Evolutionary conservation across 2,797 vertebrate species (phyloP), one percentile per base, ranked within the genome.

Genomic region (Sparus aurata): DNA sequence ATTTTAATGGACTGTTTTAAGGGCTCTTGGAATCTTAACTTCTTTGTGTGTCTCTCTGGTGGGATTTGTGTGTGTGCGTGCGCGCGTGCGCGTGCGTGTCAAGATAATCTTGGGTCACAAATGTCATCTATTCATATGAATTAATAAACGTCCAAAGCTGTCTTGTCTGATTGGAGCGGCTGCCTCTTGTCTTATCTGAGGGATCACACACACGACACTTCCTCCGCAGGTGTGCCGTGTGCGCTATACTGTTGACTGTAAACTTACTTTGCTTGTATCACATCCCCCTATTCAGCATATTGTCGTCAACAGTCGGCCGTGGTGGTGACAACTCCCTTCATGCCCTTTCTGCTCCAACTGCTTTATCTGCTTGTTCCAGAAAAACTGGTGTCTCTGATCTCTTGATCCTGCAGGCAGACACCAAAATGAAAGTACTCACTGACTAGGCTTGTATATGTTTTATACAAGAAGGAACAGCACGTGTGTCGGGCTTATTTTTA

Each of bases 121-220:
- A 88, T 87, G 79, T 92, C 90, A 91, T 95, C 83, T 89, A 73
- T 89, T 90, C 92, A 95, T 93, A 76, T 83, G 78, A 94, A 94
- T 91, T 74, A 95, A 94, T 95, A 96, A 95, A 95, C 76, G 74
- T 91, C 86, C 82, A 91, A 91, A 93, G 82, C 69, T 90, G 87
- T 87, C 71, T 75, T 83, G 89, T 92, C 82, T 85, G 55, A 79
- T 53, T 74, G 59, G 65, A 75, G 64, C 25, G 7, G 62, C 55
- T 46, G 71, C 27, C 61, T 86, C 50, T 64, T 60, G 66, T 73
- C 58, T 81, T 64, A 59, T 53, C 60, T 66, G 0, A 67, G 5
- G 15, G 23, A 53, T 60, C n/a, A 64, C 38, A 61, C 8, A 49
- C 67, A 34, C 57, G 6, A 25, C 54, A 54, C 43, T 72, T 79